Conservation (phyloP, 1,140 invertebrate species). For the Apis cerana region DNA sequence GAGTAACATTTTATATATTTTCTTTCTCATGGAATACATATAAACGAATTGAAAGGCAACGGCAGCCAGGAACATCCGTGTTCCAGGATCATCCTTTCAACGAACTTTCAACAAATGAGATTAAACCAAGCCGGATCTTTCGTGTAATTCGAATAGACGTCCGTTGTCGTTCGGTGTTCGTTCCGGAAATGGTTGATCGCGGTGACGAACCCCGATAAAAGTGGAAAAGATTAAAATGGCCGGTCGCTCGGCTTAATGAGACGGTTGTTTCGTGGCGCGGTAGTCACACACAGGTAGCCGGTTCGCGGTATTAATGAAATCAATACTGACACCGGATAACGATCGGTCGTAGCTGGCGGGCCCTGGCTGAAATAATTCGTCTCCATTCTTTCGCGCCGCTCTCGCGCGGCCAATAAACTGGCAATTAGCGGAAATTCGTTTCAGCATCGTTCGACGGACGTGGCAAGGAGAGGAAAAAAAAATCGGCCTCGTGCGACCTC, state of each 20-base stretch:
- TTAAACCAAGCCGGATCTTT: slow-evolving; percentile 44
- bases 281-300: slow-evolving; percentile 1
- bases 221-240: slow-evolving; percentile 58
- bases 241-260: slow-evolving; percentile 51
- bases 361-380: slow-evolving; percentile 28
- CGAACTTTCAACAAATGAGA: slow-evolving; percentile 51
- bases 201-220: slow-evolving; percentile 31
- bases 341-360: slow-evolving; percentile 26
- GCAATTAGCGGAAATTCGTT: slow-evolving; percentile 36
- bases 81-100: slow-evolving; percentile 38
- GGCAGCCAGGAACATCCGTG: slow-evolving; percentile 13
- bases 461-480: background rate
- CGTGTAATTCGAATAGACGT: slow-evolving; percentile 56
- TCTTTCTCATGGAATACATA: background rate
- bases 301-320: slow-evolving; percentile 60
- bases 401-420: slow-evolving; percentile 25
- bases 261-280: slow-evolving; percentile 51
- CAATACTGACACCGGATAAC: slow-evolving; percentile 57
- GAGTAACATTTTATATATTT: background rate
- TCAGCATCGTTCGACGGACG: background rate
- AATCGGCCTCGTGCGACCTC: background rate
- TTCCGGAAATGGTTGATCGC: background rate
- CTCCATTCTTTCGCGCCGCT: slow-evolving; percentile 7
- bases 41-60: slow-evolving; percentile 15
- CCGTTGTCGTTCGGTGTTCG: slow-evolving; percentile 34